phyloP scores from a whole-genome alignment of 2,113 vertebrate species.

The Ginglymostoma cirratum region DNA sequence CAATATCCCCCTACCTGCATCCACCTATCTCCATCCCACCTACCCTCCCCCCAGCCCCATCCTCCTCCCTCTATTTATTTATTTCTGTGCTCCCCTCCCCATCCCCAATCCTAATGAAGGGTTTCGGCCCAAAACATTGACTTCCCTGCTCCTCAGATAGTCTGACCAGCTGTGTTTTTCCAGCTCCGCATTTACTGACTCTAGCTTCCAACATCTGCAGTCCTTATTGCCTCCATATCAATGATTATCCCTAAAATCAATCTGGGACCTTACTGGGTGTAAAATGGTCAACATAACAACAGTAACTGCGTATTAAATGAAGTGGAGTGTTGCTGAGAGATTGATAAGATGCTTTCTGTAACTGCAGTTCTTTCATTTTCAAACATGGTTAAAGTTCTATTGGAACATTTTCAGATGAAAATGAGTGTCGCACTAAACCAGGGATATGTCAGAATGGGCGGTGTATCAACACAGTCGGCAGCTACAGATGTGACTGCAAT shows the following conservation, averaged over 20 bases:
- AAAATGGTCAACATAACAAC: neutral
- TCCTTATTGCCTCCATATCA: neutral
- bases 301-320: neutral
- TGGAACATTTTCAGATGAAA: slow-evolving; percentile 63
- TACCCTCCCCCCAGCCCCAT: too few species aligned
- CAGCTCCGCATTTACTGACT: too few species aligned
- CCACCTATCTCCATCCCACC: too few species aligned
- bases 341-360: too few species aligned
- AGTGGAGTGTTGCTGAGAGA: neutral
- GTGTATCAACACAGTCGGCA: slow-evolving; percentile 78
- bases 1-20: too few species aligned
- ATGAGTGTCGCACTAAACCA: slow-evolving; percentile 76
- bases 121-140: too few species aligned
- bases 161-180: too few species aligned
- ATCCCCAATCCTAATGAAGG: too few species aligned
- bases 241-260: neutral
- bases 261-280: neutral
- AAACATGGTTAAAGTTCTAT: neutral
- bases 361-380: neutral
- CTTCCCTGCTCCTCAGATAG: too few species aligned
- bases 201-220: too few species aligned
- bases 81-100: too few species aligned
- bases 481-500: slow-evolving; percentile 81
- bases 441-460: slow-evolving; percentile 80
- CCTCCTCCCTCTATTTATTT: too few species aligned